Percentiles rank a stretch among this genome's conserved stretches.
phyloP scores from a whole-genome alignment of 2,888 invertebrate genomes.

The Lymantria monacha region DNA sequence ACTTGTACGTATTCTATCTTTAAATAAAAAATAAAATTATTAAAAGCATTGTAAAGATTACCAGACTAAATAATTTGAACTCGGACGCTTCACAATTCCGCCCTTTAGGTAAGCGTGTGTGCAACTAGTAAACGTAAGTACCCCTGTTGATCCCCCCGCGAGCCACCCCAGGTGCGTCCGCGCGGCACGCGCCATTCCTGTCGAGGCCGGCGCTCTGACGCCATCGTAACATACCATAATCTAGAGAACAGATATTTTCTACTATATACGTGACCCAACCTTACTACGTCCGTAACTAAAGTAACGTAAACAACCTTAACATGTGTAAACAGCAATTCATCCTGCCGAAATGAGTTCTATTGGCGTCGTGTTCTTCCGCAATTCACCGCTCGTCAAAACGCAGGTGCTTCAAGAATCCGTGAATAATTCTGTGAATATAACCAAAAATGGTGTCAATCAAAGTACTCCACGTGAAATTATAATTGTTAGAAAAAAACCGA shows the following conservation, averaged over 20 bases:
- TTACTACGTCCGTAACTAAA: slow-evolving; percentile 47
- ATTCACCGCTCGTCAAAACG: slow-evolving; percentile 80
- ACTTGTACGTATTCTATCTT: too few relatives aligned
- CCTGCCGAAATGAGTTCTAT: slow-evolving; percentile 78
- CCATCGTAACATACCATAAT: slow-evolving; percentile 56
- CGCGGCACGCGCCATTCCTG: slow-evolving; percentile 80
- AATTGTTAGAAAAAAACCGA: slow-evolving; percentile 78
- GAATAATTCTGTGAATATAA: slow-evolving; percentile 82
- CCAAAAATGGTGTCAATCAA: slow-evolving; percentile 63
- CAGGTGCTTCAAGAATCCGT: slow-evolving; percentile 85
- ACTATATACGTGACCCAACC: slow-evolving; percentile 51
- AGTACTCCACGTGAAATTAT: slow-evolving; percentile 76
- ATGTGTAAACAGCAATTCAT: slow-evolving; percentile 68
- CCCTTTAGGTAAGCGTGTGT: slow-evolving; percentile 79
- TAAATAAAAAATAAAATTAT: too few relatives aligned
- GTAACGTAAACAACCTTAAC: slow-evolving; percentile 56
- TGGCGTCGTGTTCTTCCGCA: slow-evolving; percentile 83
- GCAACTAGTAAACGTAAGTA: slow-evolving; percentile 80
- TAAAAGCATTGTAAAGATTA: too few relatives aligned
- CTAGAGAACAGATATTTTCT: slow-evolving; percentile 41
- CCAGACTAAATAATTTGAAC: slow-evolving; percentile 25
- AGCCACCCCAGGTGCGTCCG: slow-evolving; percentile 75
- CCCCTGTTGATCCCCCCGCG: slow-evolving; percentile 79
- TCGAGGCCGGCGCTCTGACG: slow-evolving; percentile 75
- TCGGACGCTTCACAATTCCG: slow-evolving; percentile 60